Evolutionary conservation across 2,797 vertebrate genomes (phyloP).

Genomic region (Neopelma chrysocephalum): DNA sequence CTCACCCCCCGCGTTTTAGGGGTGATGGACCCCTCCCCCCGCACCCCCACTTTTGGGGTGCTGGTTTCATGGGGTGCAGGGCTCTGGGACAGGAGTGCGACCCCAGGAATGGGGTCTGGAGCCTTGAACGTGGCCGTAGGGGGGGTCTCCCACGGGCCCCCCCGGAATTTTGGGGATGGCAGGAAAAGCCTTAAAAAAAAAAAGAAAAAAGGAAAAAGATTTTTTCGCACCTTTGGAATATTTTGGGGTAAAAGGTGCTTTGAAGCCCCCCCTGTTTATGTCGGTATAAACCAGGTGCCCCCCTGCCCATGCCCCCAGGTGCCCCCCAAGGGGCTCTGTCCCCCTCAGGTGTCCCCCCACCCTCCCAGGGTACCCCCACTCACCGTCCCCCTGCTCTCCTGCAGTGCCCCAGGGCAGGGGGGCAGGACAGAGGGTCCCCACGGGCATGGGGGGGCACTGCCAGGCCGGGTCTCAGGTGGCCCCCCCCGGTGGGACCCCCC

Average conservation of each 20-base stretch:
- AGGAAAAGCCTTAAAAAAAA: not conserved
- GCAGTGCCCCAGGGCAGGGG: not conserved
- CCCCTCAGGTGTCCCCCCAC: not conserved
- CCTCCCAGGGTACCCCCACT: not conserved
- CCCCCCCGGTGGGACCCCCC: not conserved
- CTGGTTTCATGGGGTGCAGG: not conserved
- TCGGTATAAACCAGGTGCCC: not conserved
- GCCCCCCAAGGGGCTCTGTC: not conserved
- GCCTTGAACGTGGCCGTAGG: not conserved
- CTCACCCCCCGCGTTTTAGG: not conserved
- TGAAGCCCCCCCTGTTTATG: not conserved
- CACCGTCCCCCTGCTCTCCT: not conserved
- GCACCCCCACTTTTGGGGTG: not conserved
- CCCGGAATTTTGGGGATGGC: not conserved
- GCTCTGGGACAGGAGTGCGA: not conserved
- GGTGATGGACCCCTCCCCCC: not conserved
- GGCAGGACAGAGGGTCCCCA: not conserved
- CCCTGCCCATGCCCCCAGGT: not conserved
- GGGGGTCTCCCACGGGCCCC: accelerated
- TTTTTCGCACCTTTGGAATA: not conserved
- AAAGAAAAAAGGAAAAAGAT: not conserved
- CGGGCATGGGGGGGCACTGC: not conserved
- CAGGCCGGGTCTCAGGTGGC: not conserved
- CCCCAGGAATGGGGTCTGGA: not conserved
- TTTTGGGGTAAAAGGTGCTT: not conserved